Percentiles rank a stretch among this genome's conserved stretches.
These are phyloP conservation scores for Anthophora plumipes DNA, from an alignment of 2,888 invertebrate genomes.

Conservation along the genomic window DNA sequence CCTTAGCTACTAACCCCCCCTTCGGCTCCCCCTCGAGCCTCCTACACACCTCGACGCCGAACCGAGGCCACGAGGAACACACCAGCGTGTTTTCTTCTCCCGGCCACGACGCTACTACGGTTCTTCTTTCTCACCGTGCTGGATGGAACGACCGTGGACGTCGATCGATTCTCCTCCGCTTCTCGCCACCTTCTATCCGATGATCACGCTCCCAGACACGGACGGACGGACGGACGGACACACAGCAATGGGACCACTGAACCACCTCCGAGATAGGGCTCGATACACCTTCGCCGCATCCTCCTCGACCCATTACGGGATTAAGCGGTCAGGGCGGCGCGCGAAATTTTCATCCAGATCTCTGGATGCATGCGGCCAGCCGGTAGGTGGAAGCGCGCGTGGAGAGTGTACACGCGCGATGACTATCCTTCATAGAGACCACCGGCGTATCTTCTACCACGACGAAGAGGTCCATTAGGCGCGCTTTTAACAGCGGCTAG, in stretches of 20 bases:
- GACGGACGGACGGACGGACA: constrained; percentile 32
- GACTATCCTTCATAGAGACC: constrained; percentile 16
- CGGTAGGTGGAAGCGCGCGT: not conserved
- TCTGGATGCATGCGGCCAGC: not conserved
- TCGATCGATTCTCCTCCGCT: constrained; percentile 65
- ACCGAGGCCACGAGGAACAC: constrained; percentile 56
- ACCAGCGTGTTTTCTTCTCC: constrained; percentile 20
- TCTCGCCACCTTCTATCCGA: constrained; percentile 75
- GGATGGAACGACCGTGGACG: constrained; percentile 27
- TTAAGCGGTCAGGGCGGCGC: constrained; percentile 77
- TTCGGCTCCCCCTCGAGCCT: constrained; percentile 65
- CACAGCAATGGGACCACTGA: too few relatives aligned
- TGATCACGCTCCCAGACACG: constrained; percentile 75
- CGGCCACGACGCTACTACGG: constrained; percentile 62
- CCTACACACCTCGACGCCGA: constrained; percentile 66
- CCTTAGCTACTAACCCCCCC: constrained; percentile 79
- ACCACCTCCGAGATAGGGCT: constrained; percentile 52
- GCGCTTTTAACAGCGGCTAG: constrained; percentile 39
- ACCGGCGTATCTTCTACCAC: constrained; percentile 14
- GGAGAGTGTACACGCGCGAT: not conserved
- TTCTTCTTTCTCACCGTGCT: constrained; percentile 68
- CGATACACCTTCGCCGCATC: constrained; percentile 77
- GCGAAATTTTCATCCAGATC: not conserved
- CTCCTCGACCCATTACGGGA: constrained; percentile 75
- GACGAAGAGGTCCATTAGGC: constrained; percentile 42